Percentiles rank a stretch among this genome's conserved stretches.
phyloP scores from a whole-genome alignment of 2,888 invertebrate species.

The Aplocera efformata region DNA sequence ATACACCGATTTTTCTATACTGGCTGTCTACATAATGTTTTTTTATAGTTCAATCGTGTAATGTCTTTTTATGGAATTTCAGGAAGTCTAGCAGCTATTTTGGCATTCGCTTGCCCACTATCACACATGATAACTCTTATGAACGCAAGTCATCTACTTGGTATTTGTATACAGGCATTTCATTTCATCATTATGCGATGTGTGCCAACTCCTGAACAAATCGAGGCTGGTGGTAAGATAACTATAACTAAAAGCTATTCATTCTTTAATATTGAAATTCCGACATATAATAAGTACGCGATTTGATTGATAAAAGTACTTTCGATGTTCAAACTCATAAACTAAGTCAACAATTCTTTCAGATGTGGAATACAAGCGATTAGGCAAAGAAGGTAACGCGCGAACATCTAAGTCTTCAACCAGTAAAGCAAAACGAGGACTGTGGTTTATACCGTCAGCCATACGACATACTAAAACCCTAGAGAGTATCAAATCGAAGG shows the following conservation, averaged over 20 bases:
- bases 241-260: too few relatives aligned
- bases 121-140: constrained; percentile 81
- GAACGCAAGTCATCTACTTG: constrained; percentile 78
- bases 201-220: constrained; percentile 77
- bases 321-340: too few relatives aligned
- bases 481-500: constrained; percentile 74
- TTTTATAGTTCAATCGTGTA: too few relatives aligned
- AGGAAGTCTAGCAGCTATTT: constrained; percentile 82
- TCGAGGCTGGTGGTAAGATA: constrained; percentile 70
- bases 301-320: too few relatives aligned
- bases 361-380: constrained; percentile 75
- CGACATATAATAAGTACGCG: too few relatives aligned
- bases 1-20: too few relatives aligned
- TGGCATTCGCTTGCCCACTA: constrained; percentile 83
- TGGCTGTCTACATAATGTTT: too few relatives aligned
- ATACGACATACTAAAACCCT: constrained; percentile 73
- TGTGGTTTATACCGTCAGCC: constrained; percentile 77
- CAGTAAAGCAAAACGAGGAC: constrained; percentile 60
- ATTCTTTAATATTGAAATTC: too few relatives aligned
- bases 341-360: constrained; percentile 3
- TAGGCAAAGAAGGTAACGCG: constrained; percentile 56
- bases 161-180: constrained; percentile 70
- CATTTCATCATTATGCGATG: constrained; percentile 77
- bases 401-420: constrained; percentile 47
- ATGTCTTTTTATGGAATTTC: constrained; percentile 37